Conservation (phyloP, 2,113 vertebrate genomes). For the Telmatochromis sp. region DNA sequence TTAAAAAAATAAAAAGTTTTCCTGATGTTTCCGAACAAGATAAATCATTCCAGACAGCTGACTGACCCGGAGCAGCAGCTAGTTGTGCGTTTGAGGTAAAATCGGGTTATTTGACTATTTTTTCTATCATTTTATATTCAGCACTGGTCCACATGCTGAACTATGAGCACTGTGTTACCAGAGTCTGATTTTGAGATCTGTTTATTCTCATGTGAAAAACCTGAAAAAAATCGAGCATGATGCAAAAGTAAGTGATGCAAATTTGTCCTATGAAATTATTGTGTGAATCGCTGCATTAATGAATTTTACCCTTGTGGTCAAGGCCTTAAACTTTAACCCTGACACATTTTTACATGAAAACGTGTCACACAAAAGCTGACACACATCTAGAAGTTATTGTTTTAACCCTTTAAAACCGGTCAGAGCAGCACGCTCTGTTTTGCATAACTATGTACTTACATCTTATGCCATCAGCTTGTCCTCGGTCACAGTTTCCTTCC, state of each 20-base stretch:
- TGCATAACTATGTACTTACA: too few species aligned
- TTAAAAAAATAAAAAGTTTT: background rate
- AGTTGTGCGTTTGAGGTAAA: background rate
- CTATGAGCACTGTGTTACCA: background rate
- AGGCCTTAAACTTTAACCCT: background rate
- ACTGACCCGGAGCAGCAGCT: background rate
- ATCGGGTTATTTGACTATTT: fast-evolving
- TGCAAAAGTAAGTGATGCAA: fast-evolving
- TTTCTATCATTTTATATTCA: background rate
- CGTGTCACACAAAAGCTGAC: background rate
- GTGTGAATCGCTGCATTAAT: background rate
- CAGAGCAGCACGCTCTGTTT: fast-evolving
- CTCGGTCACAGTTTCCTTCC: too few species aligned
- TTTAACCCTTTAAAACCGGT: background rate
- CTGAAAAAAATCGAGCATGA: fast-evolving
- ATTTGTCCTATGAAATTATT: background rate
- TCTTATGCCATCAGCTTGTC: too few species aligned
- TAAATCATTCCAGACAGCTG: background rate
- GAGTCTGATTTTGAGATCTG: background rate
- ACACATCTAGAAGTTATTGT: background rate
- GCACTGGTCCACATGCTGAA: background rate
- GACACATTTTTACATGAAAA: background rate
- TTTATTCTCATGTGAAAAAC: fast-evolving
- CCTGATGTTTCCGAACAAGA: background rate
- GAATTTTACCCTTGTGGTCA: background rate